Evolutionary conservation across 2,888 invertebrate species (phyloP), one percentile per base, ranked within the genome.

Genomic region (Griposia aprilina): DNA sequence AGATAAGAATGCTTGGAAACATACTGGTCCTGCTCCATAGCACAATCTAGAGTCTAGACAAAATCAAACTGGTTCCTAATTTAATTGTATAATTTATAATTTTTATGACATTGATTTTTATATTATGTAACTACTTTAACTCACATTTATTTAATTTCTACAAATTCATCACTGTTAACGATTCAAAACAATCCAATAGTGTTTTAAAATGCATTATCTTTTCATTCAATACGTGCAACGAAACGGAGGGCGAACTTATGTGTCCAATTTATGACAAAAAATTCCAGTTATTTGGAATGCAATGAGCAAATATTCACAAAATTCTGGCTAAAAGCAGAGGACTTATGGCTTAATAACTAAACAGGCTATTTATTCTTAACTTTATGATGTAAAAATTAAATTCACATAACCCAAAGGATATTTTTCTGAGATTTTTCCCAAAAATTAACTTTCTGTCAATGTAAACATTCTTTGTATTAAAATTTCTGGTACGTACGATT

Each of bases 401-500:
- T 80, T 78, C 75, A 57, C 71, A 41, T 60, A 50, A 55, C 26
- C 20, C 41, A 55, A 48, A n/a, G 13, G 5, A 23, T 20, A 23
- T 55, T 59, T 60, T 76, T 60, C 62, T 45, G 65, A 45, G 65
- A 67, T 26, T 73, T 63, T 36, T n/a, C 13, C 41, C 36, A 66
- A 68, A 80, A 74, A 82, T 68, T 81, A 68, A 75, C 48, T 52
- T 59, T 69, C 48, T 62, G 69, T 41, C 57, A 59, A 17, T 45
- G 52, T 66, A 63, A 73, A 82, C 72, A 60, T n/a, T 17, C 7
- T 57, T 63, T 45, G 62, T 80, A 76, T 88, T 87, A 65, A 86
- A 78, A 88, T 85, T 86, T 85, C 62, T 70, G 11, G n/a, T 78
- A 77, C 88, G 88, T 89, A 84, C 84, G 78, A 78, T 79, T 88